phyloP scores from a whole-genome alignment of 2,113 vertebrate genomes.

The Garra rufa region DNA sequence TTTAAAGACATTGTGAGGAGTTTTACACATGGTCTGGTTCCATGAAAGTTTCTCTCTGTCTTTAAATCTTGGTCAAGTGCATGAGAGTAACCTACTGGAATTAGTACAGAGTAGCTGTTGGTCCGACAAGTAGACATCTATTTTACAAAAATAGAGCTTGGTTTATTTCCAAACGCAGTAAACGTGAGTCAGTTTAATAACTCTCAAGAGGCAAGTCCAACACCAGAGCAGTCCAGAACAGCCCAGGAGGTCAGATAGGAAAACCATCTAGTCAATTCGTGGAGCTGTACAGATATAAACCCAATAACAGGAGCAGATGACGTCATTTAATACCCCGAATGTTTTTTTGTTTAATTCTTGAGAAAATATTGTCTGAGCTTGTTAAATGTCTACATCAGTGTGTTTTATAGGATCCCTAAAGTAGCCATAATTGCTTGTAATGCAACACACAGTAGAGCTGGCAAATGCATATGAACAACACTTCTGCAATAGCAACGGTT shows the following conservation, averaged over 20 bases:
- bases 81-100: constrained; percentile 7
- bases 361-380: constrained; percentile 65
- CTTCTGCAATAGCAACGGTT: constrained; percentile 68
- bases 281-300: constrained; percentile 53
- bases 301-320: constrained; percentile 57
- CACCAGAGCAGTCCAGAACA: not conserved
- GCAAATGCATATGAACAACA: constrained; percentile 70
- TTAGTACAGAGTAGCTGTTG: not conserved
- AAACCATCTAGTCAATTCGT: not conserved
- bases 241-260: constrained; percentile 25
- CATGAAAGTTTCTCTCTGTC: not conserved
- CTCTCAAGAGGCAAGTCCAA: not conserved
- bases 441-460: constrained; percentile 67
- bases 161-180: not conserved
- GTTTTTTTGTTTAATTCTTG: constrained; percentile 58
- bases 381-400: constrained; percentile 74
- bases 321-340: constrained; percentile 62
- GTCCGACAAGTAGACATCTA: not conserved
- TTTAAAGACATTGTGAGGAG: constrained; percentile 8
- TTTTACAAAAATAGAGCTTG: constrained; percentile 10
- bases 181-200: not conserved
- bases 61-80: not conserved
- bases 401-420: constrained; percentile 73
- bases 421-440: constrained; percentile 72
- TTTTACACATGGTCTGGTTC: constrained; percentile 7